Evolutionary conservation across 2,888 invertebrate genomes (phyloP), one percentile per base, ranked within the genome.

Genomic region (Tetanocera ferruginea): DNA sequence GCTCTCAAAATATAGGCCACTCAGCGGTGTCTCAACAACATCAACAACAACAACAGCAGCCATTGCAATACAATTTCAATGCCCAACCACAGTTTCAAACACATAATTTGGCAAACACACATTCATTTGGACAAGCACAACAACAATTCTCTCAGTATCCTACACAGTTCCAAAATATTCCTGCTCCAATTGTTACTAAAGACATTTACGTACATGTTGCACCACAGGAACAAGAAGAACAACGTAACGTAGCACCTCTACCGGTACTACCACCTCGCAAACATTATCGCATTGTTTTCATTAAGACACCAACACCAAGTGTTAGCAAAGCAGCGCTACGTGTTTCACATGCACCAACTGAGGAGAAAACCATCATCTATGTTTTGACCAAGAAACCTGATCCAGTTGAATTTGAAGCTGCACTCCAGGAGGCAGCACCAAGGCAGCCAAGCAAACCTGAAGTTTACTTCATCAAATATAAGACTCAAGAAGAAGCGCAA

Each of bases 391-490:
- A 89, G 79, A 89, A 89, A 77, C 84, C 86, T 1, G 89, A 89
- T 78, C 86, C 87, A 0, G 66, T 88, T 9, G 87, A 89, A 28
- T 82, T 89, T 79, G 85, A 89, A 72, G 78, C 88, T 0, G 85
- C 86, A 37, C 78, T 89, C 9, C 87, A 89, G 79, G 84, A 87
- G 83, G 83, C 83, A 5, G 85, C 87, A 9, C 87, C 89, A 23
- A 85, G 85, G 72, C 85, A 83, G 71, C 88, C 88, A 52, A 87
- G 86, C 81, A 90, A 90, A 81, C 90, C 90, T 49, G 90, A 90
- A 83, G 90, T 90, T 31, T 89, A 88, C 83, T 90, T 90, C 77
- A 89, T 90, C 79, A 90, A 89, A 80, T 90, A 90, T 83, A 89
- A 89, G 77, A 89, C 89, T 0, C 86, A 88, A 81, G 88, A 88